phyloP scores from a whole-genome alignment of 2,888 invertebrate species.

The Tethea ocularis region DNA sequence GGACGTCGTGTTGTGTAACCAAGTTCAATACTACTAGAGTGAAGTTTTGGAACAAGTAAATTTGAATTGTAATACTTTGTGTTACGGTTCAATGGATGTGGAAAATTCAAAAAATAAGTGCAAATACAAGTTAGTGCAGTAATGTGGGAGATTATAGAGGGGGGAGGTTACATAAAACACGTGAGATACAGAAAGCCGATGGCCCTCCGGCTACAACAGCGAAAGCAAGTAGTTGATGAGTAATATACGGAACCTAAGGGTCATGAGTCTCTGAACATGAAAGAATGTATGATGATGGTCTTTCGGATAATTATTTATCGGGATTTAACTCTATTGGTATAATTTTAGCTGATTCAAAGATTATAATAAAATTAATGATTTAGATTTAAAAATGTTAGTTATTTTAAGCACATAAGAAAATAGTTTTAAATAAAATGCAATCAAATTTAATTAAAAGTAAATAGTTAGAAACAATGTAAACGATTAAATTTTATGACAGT shows the following conservation, averaged over 20 bases:
- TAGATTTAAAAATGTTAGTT: too few species aligned
- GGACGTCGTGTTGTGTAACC: constrained; percentile 45
- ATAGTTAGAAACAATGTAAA: too few species aligned
- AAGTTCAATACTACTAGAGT: constrained; percentile 27
- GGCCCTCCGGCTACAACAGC: constrained; percentile 65
- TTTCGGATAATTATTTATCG: background rate
- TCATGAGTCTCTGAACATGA: constrained; percentile 23
- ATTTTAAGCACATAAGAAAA: too few species aligned
- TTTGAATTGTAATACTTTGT: constrained; percentile 28
- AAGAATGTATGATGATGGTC: background rate
- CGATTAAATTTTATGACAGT: background rate
- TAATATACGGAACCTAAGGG: constrained; percentile 48
- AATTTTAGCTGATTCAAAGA: background rate
- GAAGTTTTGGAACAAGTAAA: constrained; percentile 20
- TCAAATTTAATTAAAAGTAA: too few species aligned
- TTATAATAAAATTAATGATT: too few species aligned
- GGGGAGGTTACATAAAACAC: constrained; percentile 69
- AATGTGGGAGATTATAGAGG: constrained; percentile 49
- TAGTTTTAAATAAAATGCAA: too few species aligned
- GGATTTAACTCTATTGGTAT: background rate
- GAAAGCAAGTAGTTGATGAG: constrained; percentile 65
- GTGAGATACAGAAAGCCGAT: constrained; percentile 63
- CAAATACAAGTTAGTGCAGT: constrained; percentile 24
- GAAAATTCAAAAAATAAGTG: constrained; percentile 15
- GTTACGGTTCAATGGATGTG: constrained; percentile 15